A percentile compares a stretch with the other conserved stretches of the same genome.
Evolutionary conservation across 2,113 vertebrate species (phyloP).

Genomic region (Chitala chitala): DNA sequence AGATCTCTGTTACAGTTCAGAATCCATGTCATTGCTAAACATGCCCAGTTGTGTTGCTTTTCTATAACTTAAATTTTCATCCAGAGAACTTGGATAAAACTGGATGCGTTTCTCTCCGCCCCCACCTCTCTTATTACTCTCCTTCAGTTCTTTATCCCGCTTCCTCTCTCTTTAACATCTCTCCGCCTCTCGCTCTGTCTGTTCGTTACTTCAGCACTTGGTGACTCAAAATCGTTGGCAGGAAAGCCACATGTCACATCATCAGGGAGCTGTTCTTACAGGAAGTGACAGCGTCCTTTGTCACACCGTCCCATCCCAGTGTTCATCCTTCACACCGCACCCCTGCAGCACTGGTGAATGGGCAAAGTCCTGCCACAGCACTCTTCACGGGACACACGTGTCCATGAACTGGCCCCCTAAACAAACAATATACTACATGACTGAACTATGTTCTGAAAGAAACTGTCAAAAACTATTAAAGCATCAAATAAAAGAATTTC

Average conservation of each 20-base stretch:
- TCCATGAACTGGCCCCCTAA: no score
- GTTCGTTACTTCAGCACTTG: neutral
- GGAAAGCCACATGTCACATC: conserved; percentile 7
- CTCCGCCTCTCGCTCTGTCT: neutral
- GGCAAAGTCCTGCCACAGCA: neutral
- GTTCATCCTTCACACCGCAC: neutral
- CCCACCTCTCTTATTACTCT: neutral
- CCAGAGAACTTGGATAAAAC: conserved; percentile 5
- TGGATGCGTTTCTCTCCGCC: neutral
- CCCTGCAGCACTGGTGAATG: neutral
- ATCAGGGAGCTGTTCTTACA: neutral
- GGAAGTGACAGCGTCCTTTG: conserved; percentile 19
- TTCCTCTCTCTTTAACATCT: neutral
- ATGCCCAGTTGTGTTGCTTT: conserved; percentile 3
- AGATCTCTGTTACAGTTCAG: neutral
- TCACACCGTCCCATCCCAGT: conserved; percentile 6
- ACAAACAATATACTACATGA: no score
- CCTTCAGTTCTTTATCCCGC: neutral
- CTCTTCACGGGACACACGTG: no score
- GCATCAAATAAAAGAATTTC: no score
- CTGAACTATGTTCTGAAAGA: no score
- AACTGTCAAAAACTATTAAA: no score
- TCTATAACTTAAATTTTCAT: neutral
- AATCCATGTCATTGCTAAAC: conserved; percentile 3
- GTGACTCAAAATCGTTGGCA: conserved; percentile 22